A percentile compares a stretch with the other conserved stretches of the same genome.
Conservation (phyloP, 2,797 vertebrate genomes). For the Nyctibius grandis region DNA sequence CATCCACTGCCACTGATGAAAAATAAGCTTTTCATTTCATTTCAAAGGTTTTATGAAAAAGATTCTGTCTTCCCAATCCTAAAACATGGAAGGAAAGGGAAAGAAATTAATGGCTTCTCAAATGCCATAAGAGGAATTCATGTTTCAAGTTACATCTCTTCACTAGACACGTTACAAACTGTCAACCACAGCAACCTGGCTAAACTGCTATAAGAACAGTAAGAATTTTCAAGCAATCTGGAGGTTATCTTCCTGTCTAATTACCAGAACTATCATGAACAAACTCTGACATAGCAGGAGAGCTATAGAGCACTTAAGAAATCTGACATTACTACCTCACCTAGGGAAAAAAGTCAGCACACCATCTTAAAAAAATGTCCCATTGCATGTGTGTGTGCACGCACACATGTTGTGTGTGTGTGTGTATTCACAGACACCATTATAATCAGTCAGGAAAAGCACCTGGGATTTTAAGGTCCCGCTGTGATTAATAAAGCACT, state of each 20-base stretch:
- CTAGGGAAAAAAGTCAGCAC: neutral
- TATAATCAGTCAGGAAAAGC: neutral
- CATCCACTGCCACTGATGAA: neutral
- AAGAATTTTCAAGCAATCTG: neutral
- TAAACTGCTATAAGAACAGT: neutral
- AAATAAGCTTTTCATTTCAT: neutral
- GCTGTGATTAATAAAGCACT: neutral
- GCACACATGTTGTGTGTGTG: fast-evolving
- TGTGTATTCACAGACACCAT: neutral
- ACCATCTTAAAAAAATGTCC: neutral
- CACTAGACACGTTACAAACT: neutral
- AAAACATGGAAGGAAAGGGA: neutral
- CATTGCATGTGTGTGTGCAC: fast-evolving
- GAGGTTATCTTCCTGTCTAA: neutral
- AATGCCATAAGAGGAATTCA: neutral
- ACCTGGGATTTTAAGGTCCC: neutral
- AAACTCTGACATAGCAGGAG: neutral
- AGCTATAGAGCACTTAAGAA: neutral
- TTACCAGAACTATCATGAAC: neutral
- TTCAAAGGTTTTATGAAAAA: neutral
- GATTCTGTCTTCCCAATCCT: neutral
- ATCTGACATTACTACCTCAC: neutral
- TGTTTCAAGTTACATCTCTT: neutral
- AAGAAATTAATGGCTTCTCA: neutral
- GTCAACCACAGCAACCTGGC: neutral